These are phyloP conservation scores for Gastrophysa polygoni DNA, from an alignment of 2,888 invertebrate genomes.

Conservation along the genomic window DNA sequence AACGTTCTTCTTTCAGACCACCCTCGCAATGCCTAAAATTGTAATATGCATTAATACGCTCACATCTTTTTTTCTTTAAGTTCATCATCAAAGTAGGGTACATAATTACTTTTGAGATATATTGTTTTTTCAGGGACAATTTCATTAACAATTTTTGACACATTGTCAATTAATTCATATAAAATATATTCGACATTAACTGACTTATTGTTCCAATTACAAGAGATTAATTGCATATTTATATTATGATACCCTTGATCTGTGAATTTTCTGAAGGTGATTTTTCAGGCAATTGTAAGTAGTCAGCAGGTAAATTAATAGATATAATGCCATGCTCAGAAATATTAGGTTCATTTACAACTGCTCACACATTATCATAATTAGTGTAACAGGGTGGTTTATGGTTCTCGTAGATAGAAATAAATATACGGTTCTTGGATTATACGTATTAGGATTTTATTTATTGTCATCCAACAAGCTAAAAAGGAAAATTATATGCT, in stretches of 20 bases:
- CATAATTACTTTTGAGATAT: too few relatives aligned
- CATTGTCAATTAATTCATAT: conserved; percentile 3
- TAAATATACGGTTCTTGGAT: too few relatives aligned
- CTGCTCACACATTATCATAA: conserved; percentile 4
- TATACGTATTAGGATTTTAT: too few relatives aligned
- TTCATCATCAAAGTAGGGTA: too few relatives aligned
- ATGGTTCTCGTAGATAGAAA: too few relatives aligned
- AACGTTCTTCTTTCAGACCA: conserved; percentile 6
- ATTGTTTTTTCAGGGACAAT: conserved; percentile 15
- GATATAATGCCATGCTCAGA: conserved; percentile 1
- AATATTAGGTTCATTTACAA: conserved; percentile 2
- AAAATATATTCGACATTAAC: background rate
- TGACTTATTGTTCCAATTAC: background rate
- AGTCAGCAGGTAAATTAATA: background rate
- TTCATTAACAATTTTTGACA: conserved; percentile 23
- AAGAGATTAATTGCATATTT: background rate
- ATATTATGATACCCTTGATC: background rate
- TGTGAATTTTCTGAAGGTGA: background rate
- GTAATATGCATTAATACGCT: background rate
- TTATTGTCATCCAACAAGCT: too few relatives aligned
- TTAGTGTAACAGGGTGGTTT: too few relatives aligned
- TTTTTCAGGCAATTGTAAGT: background rate
- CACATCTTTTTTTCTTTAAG: too few relatives aligned
- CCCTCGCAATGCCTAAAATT: conserved; percentile 2
- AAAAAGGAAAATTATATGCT: too few relatives aligned